Evolutionary conservation across 1,140 invertebrate genomes (phyloP), one percentile per base, ranked within the genome.

Genomic region (Heliothis virescens): DNA sequence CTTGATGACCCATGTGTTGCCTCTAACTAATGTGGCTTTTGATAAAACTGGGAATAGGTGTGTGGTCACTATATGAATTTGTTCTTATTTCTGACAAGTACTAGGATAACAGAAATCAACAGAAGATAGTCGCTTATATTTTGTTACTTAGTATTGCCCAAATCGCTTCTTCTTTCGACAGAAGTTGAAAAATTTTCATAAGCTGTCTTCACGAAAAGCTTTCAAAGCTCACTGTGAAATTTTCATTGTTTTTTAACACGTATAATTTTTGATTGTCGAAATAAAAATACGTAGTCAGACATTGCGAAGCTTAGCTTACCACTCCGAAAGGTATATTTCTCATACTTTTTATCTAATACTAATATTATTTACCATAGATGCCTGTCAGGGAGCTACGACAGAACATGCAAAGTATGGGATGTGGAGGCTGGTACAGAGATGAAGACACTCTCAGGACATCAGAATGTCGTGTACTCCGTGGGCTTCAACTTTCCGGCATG

Each of bases 331-430:
- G 50, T 11, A 3, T 0, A 52, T 52, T 3, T 52, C 15, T 16
- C 2, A 16, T 55, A 55, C 9, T 26, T 26, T 26, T 26, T 1
- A 26, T 26, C 1, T 26, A 26, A 26, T n/a, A 13, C 4, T 5
- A 1, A 65, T 47, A 47, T 16, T 2, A 60, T 18, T 1, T 57
- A 7, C 89, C 87, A 26, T 87, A 98, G 97, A 90, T 98, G 97
- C 92, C 91, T 98, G 67, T 97, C 97, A 1, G 97, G 97, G 65
- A 98, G 97, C 91, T 98, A 98, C 90, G 97, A 98, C 91, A 94
- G 97, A 85, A 98, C 97, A n/a, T 98, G 97, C 92, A 97, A 97
- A 91, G 95, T 98, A 78, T 98, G 97, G 96, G 96, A 97, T 89
- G 96, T 97, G 79, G 96, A 96, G 71, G 95, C 95, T n/a, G 97